Evolutionary conservation across 2,797 vertebrate genomes (phyloP), one percentile per base, ranked within the genome.

Genomic region (Apogon hyalosoma): DNA sequence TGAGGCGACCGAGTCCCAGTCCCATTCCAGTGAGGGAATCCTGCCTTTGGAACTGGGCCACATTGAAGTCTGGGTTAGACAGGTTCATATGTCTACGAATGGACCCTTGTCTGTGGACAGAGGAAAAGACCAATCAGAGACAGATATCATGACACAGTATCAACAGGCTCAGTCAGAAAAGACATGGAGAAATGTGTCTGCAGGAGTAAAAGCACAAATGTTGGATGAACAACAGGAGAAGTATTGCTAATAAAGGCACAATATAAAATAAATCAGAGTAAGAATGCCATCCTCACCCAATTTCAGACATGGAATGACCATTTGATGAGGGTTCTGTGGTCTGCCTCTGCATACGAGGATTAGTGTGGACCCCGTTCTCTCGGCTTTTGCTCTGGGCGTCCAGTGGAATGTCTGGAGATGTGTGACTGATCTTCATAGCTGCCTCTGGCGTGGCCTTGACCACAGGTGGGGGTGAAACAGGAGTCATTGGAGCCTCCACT

Each of bases 341-440:
- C 91, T 99, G 98, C 69, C 96, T 95, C 77, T 98, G 97, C 79
- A 99, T 93, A 1, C 95, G 96, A 28, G 87, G 86, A 50, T 91
- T 95, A 18, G 91, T 92, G 86, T 95, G 95, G 62, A 94, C 50
- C 24, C 95, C 96, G 70, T 96, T 96, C 83, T 96, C 96, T 80
- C 92, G 93, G 7, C 61, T 80, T 71, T 94, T 95, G 59, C 60
- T 87, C 87, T 98, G 94, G 40, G 91, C 95, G 3, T 98, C 96
- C 46, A 98, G 76, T 0, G 96, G 95, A 53, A 99, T 97, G 69
- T 99, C 98, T 6, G 98, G 98, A 58, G 96, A 99, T 1, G 97
- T 99, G 90, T 98, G 95, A 80, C 98, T 99, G 90, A 99, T 98
- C 93, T 99, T 99, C 95, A 99, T 96, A 86, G 97, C 96, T 77